Percentiles rank a stretch among this genome's conserved stretches.
Evolutionary conservation across 1,140 invertebrate genomes (phyloP).

Genomic region (Matsumurasca onukii): DNA sequence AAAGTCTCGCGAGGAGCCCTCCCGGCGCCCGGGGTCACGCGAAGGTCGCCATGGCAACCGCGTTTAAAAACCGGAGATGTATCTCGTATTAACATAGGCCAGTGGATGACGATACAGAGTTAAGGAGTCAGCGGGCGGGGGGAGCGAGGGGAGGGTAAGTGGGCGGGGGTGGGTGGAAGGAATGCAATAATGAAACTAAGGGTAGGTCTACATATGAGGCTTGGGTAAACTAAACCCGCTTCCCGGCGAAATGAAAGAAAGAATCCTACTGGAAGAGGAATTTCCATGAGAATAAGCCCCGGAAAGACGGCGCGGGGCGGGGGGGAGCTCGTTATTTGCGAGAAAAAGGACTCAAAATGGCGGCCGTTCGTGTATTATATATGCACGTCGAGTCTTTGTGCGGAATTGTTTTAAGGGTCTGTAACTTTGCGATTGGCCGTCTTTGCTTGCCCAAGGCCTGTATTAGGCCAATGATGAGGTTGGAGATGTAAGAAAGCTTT

Average conservation of each 20-base stretch:
- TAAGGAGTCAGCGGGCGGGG: too few relatives aligned
- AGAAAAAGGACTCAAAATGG: slow-evolving; percentile 31
- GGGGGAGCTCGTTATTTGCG: slow-evolving; percentile 28
- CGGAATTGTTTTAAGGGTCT: slow-evolving; percentile 16
- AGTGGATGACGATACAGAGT: slow-evolving; percentile 25
- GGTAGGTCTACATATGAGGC: slow-evolving; percentile 31
- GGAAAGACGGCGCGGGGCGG: background rate
- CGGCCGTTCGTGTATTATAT: slow-evolving; percentile 28
- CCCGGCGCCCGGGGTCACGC: slow-evolving; percentile 11
- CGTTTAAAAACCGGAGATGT: slow-evolving; percentile 25
- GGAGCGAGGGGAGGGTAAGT: background rate
- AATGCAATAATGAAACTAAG: slow-evolving; percentile 32
- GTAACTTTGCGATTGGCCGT: background rate
- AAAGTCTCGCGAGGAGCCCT: too few relatives aligned
- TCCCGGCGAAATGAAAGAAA: slow-evolving; percentile 29
- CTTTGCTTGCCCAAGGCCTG: background rate
- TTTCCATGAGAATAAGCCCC: slow-evolving; percentile 31
- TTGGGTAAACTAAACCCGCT: slow-evolving; percentile 31
- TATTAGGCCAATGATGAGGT: slow-evolving; percentile 17
- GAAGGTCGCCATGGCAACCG: slow-evolving; percentile 8
- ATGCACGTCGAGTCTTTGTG: slow-evolving; percentile 13
- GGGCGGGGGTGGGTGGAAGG: background rate
- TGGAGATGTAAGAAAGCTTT: too few relatives aligned
- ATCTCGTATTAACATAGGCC: slow-evolving; percentile 27
- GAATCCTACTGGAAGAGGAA: slow-evolving; percentile 29